These are phyloP conservation scores for Corythornis cristatus DNA, from an alignment of 2,113 vertebrate genomes.

Conservation along the genomic window DNA sequence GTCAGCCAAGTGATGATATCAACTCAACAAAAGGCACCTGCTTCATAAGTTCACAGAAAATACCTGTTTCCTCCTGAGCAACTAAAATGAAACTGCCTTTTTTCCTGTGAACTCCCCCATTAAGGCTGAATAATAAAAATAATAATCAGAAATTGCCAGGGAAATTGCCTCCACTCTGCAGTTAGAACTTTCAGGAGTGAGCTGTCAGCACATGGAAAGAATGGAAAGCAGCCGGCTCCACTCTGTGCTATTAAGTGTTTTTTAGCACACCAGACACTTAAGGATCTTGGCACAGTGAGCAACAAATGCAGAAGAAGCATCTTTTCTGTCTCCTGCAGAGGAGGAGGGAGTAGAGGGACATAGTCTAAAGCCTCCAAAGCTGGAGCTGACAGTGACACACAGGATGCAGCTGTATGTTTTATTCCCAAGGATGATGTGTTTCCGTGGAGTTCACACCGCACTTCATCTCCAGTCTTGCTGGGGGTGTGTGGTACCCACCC, in stretches of 20 bases:
- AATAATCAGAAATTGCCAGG: background rate
- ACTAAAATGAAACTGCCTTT: background rate
- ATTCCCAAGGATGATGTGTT: background rate
- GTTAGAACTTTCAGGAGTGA: background rate
- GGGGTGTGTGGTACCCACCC: background rate
- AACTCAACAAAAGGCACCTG: background rate
- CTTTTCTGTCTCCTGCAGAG: conserved; percentile 24
- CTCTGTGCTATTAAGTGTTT: background rate
- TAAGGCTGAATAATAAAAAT: background rate
- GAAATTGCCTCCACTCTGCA: background rate
- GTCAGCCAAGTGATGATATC: accelerated
- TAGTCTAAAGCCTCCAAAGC: background rate
- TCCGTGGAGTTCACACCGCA: background rate
- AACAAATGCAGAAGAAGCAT: conserved; percentile 7
- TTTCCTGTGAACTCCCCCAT: background rate
- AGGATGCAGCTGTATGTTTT: background rate
- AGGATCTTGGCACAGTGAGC: background rate
- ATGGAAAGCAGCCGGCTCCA: background rate
- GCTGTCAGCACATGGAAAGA: background rate
- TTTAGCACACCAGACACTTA: conserved; percentile 8
- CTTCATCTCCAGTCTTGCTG: background rate
- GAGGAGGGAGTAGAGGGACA: background rate
- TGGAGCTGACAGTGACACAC: background rate
- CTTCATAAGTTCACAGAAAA: background rate
- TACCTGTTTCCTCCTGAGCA: background rate